These are phyloP conservation scores for Tipula confusa DNA, from an alignment of 2,888 invertebrate species.

Conservation along the genomic window DNA sequence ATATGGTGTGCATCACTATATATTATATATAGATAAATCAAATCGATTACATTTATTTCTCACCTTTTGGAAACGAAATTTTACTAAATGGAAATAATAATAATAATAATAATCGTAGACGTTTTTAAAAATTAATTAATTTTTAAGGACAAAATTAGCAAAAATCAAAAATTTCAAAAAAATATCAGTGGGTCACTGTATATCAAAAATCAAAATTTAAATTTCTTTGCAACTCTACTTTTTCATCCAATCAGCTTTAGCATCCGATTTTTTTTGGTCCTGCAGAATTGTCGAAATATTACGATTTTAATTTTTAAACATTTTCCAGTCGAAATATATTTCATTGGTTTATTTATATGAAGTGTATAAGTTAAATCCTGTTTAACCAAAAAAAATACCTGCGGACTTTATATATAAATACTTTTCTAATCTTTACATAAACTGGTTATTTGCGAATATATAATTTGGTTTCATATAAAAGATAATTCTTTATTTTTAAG, in stretches of 20 bases:
- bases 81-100: not conserved
- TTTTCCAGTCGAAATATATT: too few species aligned
- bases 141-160: not conserved
- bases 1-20: not conserved
- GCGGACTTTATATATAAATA: too few species aligned
- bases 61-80: not conserved
- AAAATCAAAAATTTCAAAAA: not conserved
- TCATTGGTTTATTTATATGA: too few species aligned
- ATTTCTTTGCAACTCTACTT: not conserved
- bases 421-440: too few species aligned
- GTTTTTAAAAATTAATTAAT: not conserved
- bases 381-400: not conserved
- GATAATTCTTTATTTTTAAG: too few species aligned
- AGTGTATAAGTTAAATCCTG: not conserved
- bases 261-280: slow-evolving; percentile 25
- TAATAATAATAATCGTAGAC: not conserved
- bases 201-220: not conserved
- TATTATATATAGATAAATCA: not conserved
- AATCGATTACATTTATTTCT: not conserved
- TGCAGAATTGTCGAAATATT: slow-evolving; percentile 27
- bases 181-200: too few species aligned
- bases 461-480: too few species aligned
- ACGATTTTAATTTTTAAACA: not conserved
- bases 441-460: too few species aligned
- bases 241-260: slow-evolving; percentile 30